These are phyloP conservation scores for Cerceris ruficornis DNA, from an alignment of 2,888 invertebrate genomes.

Conservation along the genomic window DNA sequence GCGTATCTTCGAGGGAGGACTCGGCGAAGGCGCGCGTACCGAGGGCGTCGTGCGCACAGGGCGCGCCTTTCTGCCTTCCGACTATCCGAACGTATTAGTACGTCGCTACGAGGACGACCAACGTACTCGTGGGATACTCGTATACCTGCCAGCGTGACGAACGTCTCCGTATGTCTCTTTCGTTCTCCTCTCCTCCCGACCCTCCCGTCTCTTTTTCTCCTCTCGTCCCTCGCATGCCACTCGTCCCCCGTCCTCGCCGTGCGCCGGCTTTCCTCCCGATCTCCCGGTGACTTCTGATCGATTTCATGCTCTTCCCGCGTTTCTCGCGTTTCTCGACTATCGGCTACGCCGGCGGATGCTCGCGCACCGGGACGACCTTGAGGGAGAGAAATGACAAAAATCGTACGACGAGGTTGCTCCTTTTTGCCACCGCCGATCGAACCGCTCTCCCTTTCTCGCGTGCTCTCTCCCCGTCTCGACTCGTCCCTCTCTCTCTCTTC, in stretches of 20 bases:
- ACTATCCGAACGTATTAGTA: conserved; percentile 25
- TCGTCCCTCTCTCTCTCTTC: too few species aligned
- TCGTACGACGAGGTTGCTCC: conserved; percentile 27
- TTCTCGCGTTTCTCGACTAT: conserved; percentile 52
- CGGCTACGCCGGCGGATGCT: background rate
- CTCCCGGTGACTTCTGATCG: conserved; percentile 47
- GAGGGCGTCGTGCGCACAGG: conserved; percentile 44
- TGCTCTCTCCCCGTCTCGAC: background rate
- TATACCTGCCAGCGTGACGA: conserved; percentile 50
- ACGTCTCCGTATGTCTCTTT: conserved; percentile 19
- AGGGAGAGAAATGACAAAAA: conserved; percentile 46
- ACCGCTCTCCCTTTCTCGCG: conserved; percentile 8
- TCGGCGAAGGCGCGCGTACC: conserved; percentile 35
- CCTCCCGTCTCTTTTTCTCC: conserved; percentile 3
- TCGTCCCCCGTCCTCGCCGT: conserved; percentile 19
- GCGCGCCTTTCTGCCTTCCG: background rate
- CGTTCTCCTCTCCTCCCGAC: conserved; percentile 5
- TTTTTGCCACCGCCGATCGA: conserved; percentile 39
- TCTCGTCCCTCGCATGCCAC: background rate
- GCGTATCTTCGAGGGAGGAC: conserved; percentile 54
- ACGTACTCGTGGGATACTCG: conserved; percentile 39
- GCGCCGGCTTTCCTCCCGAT: conserved; percentile 28
- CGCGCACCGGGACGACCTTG: conserved; percentile 46
- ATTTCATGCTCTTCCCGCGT: conserved; percentile 53
- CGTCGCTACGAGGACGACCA: conserved; percentile 22